A percentile compares a stretch with the other conserved stretches of the same genome.
phyloP scores from a whole-genome alignment of 2,888 invertebrate genomes.

The Lycocerus yunnanus region DNA sequence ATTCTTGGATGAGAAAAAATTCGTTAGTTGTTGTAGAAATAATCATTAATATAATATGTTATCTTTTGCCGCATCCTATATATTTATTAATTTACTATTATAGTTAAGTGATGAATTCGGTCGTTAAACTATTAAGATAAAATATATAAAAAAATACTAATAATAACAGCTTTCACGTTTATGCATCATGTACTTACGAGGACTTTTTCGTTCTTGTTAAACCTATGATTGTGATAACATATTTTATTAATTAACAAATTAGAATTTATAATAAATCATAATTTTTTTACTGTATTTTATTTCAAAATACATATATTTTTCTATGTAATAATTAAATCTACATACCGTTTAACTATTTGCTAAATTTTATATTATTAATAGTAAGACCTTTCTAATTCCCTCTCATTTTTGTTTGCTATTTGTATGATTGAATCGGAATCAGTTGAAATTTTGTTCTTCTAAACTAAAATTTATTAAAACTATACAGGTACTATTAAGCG shows the following conservation, averaged over 20 bases:
- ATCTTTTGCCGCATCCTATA: slow-evolving; percentile 11
- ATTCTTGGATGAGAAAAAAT: slow-evolving; percentile 41
- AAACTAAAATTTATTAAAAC: background rate
- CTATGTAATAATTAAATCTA: slow-evolving; percentile 52
- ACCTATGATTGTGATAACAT: slow-evolving; percentile 34
- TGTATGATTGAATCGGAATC: slow-evolving; percentile 53
- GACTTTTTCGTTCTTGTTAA: background rate
- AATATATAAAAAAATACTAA: background rate
- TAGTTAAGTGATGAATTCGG: background rate
- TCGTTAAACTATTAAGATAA: background rate
- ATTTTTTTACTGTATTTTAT: slow-evolving; percentile 51
- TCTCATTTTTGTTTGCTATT: slow-evolving; percentile 12
- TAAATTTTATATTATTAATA: slow-evolving; percentile 55
- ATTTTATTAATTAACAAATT: slow-evolving; percentile 43
- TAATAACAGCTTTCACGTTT: background rate
- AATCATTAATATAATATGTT: slow-evolving; percentile 43
- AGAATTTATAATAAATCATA: slow-evolving; percentile 48
- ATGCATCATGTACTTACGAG: background rate
- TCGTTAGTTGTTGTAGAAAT: slow-evolving; percentile 40
- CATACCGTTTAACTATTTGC: slow-evolving; percentile 54
- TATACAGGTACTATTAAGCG: background rate
- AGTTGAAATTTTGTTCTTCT: slow-evolving; percentile 42
- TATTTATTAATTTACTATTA: background rate
- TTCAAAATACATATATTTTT: slow-evolving; percentile 51
- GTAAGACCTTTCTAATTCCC: slow-evolving; percentile 48